phyloP scores from a whole-genome alignment of 2,113 vertebrate genomes.

The Axis porcinus region DNA sequence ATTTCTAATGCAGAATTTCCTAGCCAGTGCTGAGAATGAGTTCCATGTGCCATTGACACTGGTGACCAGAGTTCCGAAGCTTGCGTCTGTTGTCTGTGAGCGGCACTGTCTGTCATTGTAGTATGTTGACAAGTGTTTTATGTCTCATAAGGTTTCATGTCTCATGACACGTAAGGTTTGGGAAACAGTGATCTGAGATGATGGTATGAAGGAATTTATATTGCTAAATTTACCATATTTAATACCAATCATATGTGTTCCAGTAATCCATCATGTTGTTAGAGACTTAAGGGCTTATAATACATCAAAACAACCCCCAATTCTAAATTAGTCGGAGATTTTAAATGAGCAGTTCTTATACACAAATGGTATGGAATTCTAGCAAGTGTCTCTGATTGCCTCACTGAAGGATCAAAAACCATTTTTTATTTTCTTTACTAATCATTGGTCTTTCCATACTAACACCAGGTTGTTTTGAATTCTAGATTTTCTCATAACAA shows the following conservation, averaged over 20 bases:
- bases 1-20: not conserved
- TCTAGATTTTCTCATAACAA: constrained; percentile 45
- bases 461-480: not conserved
- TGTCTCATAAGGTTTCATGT: not conserved
- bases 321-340: constrained; percentile 41
- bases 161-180: not conserved
- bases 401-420: constrained; percentile 30
- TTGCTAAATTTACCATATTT: not conserved
- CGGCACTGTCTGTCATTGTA: not conserved
- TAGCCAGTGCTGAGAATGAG: not conserved
- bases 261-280: constrained; percentile 56
- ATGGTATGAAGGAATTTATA: constrained; percentile 30
- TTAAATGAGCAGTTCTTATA: not conserved
- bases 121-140: not conserved
- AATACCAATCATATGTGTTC: constrained; percentile 39
- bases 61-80: too few relatives aligned
- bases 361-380: constrained; percentile 12
- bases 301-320: constrained; percentile 41
- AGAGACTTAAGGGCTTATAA: constrained; percentile 12
- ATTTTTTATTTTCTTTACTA: constrained; percentile 34
- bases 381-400: constrained; percentile 39
- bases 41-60: not conserved
- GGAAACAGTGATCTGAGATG: not conserved
- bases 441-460: constrained; percentile 18
- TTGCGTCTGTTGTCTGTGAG: not conserved